Conservation (phyloP, 2,888 invertebrate genomes). For the Cantharis flavilabris region DNA sequence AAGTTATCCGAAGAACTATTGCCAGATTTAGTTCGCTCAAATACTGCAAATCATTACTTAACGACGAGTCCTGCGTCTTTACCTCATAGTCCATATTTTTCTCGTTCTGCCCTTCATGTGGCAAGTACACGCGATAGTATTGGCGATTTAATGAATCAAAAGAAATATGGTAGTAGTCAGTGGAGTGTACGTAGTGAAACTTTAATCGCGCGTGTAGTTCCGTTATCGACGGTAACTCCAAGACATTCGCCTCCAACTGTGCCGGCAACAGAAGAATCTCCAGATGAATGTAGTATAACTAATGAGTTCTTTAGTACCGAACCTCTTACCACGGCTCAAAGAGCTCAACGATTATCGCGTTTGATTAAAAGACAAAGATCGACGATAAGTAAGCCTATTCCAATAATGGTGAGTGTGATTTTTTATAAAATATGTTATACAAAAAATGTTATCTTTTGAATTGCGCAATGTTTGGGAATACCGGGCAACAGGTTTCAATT, state of each 20-base stretch:
- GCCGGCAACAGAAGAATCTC: conserved; percentile 17
- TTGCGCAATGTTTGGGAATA: background rate
- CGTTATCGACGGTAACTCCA: conserved; percentile 71
- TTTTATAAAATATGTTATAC: background rate
- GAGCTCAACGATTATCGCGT: conserved; percentile 70
- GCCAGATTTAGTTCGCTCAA: conserved; percentile 59
- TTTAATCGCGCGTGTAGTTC: conserved; percentile 72
- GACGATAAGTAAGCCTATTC: conserved; percentile 4
- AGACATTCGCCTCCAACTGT: conserved; percentile 58
- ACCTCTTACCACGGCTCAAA: conserved; percentile 69
- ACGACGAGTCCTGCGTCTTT: conserved; percentile 55
- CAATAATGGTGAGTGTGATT: conserved; percentile 10
- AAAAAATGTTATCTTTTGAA: background rate
- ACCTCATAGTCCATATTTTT: conserved; percentile 60
- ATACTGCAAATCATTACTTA: conserved; percentile 54
- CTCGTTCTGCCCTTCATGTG: conserved; percentile 55
- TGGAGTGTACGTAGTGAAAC: conserved; percentile 75
- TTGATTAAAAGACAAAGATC: conserved; percentile 68
- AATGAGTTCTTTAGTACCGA: conserved; percentile 57
- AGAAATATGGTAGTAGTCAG: conserved; percentile 71
- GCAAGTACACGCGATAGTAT: conserved; percentile 64
- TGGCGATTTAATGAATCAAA: conserved; percentile 79
- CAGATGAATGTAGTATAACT: conserved; percentile 28
- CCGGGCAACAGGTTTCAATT: background rate
- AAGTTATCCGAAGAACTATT: conserved; percentile 56